phyloP scores from a whole-genome alignment of 2,888 invertebrate species.

The Macaria liturata region DNA sequence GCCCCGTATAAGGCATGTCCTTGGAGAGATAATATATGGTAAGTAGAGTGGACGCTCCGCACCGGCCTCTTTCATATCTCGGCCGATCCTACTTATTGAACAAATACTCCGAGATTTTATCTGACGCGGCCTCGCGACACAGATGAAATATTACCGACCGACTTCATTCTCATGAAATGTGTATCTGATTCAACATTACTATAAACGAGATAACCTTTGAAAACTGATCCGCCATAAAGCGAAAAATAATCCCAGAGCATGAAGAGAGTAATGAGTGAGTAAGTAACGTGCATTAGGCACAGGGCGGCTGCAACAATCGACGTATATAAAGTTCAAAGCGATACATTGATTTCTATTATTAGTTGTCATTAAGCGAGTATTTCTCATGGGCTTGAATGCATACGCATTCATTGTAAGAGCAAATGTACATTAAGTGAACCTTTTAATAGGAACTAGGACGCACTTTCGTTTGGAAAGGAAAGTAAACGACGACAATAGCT shows the following conservation, averaged over 20 bases:
- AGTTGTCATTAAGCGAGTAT: constrained; percentile 30
- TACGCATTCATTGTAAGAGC: constrained; percentile 49
- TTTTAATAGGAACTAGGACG: constrained; percentile 63
- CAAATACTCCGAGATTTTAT: constrained; percentile 65
- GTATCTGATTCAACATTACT: constrained; percentile 60
- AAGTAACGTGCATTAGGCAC: background rate
- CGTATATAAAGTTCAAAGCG: constrained; percentile 14
- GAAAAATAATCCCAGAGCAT: constrained; percentile 42
- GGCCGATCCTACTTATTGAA: constrained; percentile 62
- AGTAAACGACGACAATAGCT: constrained; percentile 60
- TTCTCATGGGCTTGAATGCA: constrained; percentile 26
- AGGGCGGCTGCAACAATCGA: constrained; percentile 14
- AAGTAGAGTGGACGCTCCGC: constrained; percentile 47
- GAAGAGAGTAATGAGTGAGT: constrained; percentile 20
- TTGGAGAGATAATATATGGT: constrained; percentile 42
- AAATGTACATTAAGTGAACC: constrained; percentile 54
- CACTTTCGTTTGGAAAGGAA: constrained; percentile 74
- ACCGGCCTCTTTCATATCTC: constrained; percentile 62
- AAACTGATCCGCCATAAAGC: constrained; percentile 46
- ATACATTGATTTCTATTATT: constrained; percentile 30
- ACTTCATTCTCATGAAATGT: constrained; percentile 64
- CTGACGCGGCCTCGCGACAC: constrained; percentile 62
- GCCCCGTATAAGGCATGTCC: constrained; percentile 49
- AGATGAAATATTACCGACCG: constrained; percentile 63
- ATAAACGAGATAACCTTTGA: constrained; percentile 30